Evolutionary conservation across 2,888 invertebrate genomes (phyloP), one percentile per base, ranked within the genome.

Genomic region (Saturnia japonica): DNA sequence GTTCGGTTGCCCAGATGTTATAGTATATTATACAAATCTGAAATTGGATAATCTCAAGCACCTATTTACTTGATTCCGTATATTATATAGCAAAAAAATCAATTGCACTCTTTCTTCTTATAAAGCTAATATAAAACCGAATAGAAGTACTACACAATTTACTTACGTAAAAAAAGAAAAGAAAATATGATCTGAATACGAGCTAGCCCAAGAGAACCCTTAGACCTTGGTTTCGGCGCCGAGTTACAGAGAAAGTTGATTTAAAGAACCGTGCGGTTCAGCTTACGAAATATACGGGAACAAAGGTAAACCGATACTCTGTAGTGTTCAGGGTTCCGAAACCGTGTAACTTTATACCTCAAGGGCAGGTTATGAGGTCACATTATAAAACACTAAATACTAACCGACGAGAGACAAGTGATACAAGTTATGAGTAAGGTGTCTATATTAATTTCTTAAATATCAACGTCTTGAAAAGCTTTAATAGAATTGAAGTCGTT

Each of bases 231-330:
- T 40, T 19, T 19, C 57, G 70, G 70, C 57, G 70, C 70, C n/a
- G 54, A 43, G 67, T 70, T 70, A 67, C 70, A 28, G 40, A 42
- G 67, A 57, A 70, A 70, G 42, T 67, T 67, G 70, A 67, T 57
- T 57, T 57, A 14, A 25, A 57, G 12, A 19, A 25, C 67, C 45
- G 47, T 51, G 14, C 40, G 34, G 57, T 40, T 25, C 54, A 43
- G 67, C 47, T 70, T 67, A 67, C 67, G 67, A 70, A 28, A 57
- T 22, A 42, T 25, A 67, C 40, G 67, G 67, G 67, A 67, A 70
- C 70, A 51, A 70, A 57, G 16, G 67, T 67, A 70, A 70, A 19
- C 22, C 28, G 54, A 70, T 67, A 70, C 67, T 34, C 6, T 43
- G 57, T 12, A 34, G 34, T 34, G 12, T 14, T 60, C 28, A 28